A percentile compares a stretch with the other conserved stretches of the same genome.
Evolutionary conservation across 2,113 vertebrate genomes (phyloP).

Genomic region (Carlito syrichta): DNA sequence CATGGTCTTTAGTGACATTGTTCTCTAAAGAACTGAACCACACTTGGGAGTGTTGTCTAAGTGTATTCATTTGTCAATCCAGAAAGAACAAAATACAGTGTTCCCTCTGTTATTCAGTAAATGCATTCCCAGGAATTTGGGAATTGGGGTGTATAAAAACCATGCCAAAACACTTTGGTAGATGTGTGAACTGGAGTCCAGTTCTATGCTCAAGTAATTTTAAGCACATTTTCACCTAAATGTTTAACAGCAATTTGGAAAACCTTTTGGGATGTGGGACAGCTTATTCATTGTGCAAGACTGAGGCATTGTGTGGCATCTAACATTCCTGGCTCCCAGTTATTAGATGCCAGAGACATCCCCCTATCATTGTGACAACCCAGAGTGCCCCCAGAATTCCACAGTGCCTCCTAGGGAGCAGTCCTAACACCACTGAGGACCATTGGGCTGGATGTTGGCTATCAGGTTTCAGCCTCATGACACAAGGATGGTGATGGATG

Average conservation of each 20-base stretch:
- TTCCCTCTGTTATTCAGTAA: neutral
- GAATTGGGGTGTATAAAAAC: neutral
- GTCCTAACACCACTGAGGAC: neutral
- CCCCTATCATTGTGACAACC: neutral
- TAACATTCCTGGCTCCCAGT: neutral
- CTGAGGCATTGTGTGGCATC: too few relatives aligned
- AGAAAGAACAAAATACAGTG: neutral
- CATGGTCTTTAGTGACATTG: fast-evolving
- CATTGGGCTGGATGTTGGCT: neutral
- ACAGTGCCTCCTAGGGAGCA: neutral
- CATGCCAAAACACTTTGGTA: neutral
- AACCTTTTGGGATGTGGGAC: neutral
- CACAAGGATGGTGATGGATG: neutral
- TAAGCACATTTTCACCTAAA: neutral
- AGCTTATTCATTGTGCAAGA: neutral
- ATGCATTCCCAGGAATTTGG: neutral
- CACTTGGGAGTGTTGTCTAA: neutral
- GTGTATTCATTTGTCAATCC: too few relatives aligned
- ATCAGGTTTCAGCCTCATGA: neutral
- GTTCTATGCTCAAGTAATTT: neutral
- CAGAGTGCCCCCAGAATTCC: neutral
- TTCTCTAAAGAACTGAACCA: neutral
- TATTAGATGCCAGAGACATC: neutral
- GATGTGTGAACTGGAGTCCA: neutral
- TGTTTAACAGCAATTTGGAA: neutral